Base-by-base conservation (phyloP, 2,113 vertebrate species). In the Terrapene triunguis region DNA sequence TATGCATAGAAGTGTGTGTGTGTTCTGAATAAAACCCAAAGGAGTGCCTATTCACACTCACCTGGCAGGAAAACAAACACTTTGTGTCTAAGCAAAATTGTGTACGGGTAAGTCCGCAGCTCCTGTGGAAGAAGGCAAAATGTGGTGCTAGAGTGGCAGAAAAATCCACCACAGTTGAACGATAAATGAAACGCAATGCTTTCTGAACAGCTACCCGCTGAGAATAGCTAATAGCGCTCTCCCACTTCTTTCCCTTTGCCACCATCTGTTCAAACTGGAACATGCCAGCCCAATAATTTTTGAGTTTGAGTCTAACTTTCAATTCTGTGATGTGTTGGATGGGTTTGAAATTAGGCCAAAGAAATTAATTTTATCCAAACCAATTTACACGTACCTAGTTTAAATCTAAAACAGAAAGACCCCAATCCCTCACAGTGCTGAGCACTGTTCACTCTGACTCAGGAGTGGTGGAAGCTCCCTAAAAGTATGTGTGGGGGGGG, bases 301-400 rank as follows among this genome's bases (percentile, higher is more conserved):
- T 78, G 84, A 78, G 65, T 84, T 95, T 42, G 57, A 13, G 0
- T 83, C 47, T 91, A 57, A 89, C 72, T 76, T 76, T 7, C 21
- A 44, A 14, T 72, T 11, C 65, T 79, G 59, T 72, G 89, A 83
- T 91, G 44, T 86, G 38, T 69, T 65, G 38, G 85, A 78, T 76
- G 72, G n/a, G 21, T 42, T 76, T 76, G 72, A 44, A 76, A 76
- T 76, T 13, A 76, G 38, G 12, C 6, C 38, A 25, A 93, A 92
- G 25, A 82, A 92, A 62, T 79, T 85, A 59, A 50, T 83, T 95
- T 90, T 79, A 32, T 83, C 38, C 57, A 90, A 94, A 89, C 80
- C 78, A 83, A 81, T 84, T 51, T n/a, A 94, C 82, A 69, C 85
- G 65, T 35, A 16, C 59, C 32, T 62, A 35, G 35, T 69, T 69